These are phyloP conservation scores for Silvanus unidentatus DNA, from an alignment of 2,888 invertebrate genomes.

Conservation along the genomic window DNA sequence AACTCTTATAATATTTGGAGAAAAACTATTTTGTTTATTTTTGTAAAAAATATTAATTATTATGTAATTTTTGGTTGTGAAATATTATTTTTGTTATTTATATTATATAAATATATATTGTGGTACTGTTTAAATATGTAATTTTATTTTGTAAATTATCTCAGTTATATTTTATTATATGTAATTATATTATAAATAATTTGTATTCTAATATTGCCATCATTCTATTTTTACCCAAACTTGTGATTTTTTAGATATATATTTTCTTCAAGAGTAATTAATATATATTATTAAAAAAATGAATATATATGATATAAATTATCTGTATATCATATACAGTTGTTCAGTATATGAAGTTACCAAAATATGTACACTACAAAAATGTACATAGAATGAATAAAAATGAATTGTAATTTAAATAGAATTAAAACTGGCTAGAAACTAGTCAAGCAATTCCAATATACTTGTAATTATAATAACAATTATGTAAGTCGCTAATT, in stretches of 20 bases:
- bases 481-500: slow-evolving; percentile 18
- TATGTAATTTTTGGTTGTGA: slow-evolving; percentile 34
- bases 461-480: slow-evolving; percentile 27
- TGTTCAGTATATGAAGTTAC: slow-evolving; percentile 46
- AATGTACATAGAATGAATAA: slow-evolving; percentile 38
- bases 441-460: slow-evolving; percentile 43
- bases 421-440: slow-evolving; percentile 39
- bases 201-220: slow-evolving; percentile 35
- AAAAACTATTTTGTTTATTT: slow-evolving; percentile 17
- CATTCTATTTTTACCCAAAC: slow-evolving; percentile 38
- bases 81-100: slow-evolving; percentile 27
- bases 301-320: background rate
- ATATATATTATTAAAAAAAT: slow-evolving; percentile 4
- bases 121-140: slow-evolving; percentile 19
- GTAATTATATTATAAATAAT: slow-evolving; percentile 19
- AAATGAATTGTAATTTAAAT: slow-evolving; percentile 1
- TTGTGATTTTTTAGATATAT: slow-evolving; percentile 41
- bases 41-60: slow-evolving; percentile 22
- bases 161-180: slow-evolving; percentile 21
- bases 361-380: slow-evolving; percentile 46
- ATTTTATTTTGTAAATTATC: slow-evolving; percentile 21
- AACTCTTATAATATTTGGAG: background rate
- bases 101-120: too few species aligned
- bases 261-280: slow-evolving; percentile 19
- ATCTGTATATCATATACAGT: slow-evolving; percentile 25